A percentile compares a stretch with the other conserved stretches of the same genome.
Conservation (phyloP, 2,113 vertebrate species). For the Oxygymnocypris stewartii region DNA sequence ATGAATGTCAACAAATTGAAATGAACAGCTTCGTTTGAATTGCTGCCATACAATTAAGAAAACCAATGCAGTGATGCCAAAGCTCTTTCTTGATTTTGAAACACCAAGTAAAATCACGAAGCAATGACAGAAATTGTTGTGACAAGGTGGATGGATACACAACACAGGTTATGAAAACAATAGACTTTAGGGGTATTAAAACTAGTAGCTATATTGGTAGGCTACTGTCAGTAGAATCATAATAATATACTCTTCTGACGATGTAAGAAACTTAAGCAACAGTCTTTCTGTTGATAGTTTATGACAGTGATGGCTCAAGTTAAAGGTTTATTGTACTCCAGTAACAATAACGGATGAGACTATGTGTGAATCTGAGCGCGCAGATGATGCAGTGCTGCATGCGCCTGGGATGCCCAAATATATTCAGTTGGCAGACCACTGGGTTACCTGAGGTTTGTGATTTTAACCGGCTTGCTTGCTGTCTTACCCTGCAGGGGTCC, state of each 20-base stretch:
- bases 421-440: neutral
- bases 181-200: neutral
- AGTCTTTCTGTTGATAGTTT: neutral
- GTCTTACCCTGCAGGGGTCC: constrained; percentile 87
- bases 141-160: neutral
- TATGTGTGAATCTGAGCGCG: neutral
- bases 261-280: neutral
- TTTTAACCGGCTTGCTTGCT: neutral
- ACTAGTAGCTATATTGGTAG: neutral
- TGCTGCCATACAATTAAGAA: neutral
- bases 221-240: neutral
- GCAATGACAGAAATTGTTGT: neutral
- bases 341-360: neutral
- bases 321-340: neutral
- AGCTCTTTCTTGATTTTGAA: neutral
- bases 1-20: neutral
- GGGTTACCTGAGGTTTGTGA: neutral
- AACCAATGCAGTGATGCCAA: neutral
- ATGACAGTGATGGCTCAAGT: neutral
- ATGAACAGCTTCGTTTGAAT: neutral
- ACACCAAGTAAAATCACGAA: neutral
- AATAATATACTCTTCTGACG: neutral
- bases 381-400: neutral
- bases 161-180: neutral
- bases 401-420: neutral